Percentiles rank a stretch among this genome's conserved stretches.
Conservation (phyloP, 2,797 vertebrate species). For the Rousettus madagascariensis region DNA sequence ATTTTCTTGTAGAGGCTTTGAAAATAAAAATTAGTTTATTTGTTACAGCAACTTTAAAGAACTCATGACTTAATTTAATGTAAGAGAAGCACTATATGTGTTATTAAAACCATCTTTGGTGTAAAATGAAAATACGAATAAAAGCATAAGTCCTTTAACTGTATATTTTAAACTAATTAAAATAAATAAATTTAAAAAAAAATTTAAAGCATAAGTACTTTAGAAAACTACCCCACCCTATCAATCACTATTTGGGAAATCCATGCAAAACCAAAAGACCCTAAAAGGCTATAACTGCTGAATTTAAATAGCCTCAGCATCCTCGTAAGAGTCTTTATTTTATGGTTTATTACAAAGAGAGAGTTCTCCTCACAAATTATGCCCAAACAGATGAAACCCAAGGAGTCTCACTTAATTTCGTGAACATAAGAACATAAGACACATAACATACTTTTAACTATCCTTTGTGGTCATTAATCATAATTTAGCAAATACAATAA, state of each 20-base stretch:
- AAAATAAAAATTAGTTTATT: slow-evolving; percentile 27
- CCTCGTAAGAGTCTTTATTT: background rate
- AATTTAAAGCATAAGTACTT: background rate
- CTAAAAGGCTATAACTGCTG: background rate
- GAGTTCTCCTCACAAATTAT: background rate
- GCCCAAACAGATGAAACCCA: background rate
- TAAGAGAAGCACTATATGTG: background rate
- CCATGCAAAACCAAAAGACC: background rate
- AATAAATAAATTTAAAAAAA: too few species aligned
- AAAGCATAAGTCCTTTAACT: background rate
- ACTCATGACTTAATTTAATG: background rate
- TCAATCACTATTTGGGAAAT: background rate
- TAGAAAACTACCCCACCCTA: slow-evolving; percentile 13
- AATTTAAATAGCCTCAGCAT: slow-evolving; percentile 14
- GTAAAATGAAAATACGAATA: background rate
- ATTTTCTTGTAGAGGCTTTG: slow-evolving; percentile 17
- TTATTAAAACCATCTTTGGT: background rate
- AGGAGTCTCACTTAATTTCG: background rate
- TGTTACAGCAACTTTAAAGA: background rate
- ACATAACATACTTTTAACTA: background rate
- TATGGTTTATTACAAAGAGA: slow-evolving; percentile 25
- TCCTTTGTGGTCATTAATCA: background rate
- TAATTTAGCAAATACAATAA: slow-evolving; percentile 43
- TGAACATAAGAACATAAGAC: background rate
- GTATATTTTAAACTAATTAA: too few species aligned